Base-by-base conservation (phyloP, 2,797 vertebrate genomes). In the Onychomys torridus region DNA sequence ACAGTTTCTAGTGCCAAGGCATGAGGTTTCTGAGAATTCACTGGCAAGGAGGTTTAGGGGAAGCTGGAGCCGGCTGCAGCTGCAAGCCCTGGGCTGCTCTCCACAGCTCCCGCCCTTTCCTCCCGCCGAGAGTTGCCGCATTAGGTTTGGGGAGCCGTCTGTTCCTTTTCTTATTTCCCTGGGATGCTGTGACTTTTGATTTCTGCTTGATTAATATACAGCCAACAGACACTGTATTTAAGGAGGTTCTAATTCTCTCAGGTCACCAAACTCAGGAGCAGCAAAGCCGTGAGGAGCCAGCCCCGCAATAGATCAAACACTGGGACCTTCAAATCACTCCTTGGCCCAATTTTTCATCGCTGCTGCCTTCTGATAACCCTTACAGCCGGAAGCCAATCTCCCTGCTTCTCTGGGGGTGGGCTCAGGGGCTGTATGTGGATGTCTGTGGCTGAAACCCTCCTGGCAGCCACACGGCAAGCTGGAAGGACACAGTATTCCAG, bases 271-370 rank as follows among this genome's bases (percentile, higher is more conserved):
- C 96, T 69, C 93, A 0, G 91, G 92, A 96, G 98, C 95, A 63
- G 95, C 94, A 97, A 94, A 96, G 96, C 94, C 73, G 86, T 37
- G 71, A 96, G 94, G 93, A 98, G 96, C 95, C 98, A 87, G 92
- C 92, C 96, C 96, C 5, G 93, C 96, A 21, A 69, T 91, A 97
- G 97, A 96, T 97, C 98, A 98, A 97, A 97, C 97, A 90, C 96
- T 6, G 79, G 94, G 96, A 92, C 97, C 96, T 98, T 96, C 97
- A 95, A 88, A 97, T 98, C 79, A 59, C 97, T 96, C 94, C 0
- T 19, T 97, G 98, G 97, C 97, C 97, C 97, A 97, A 94, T 98
- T 98, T 97, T 97, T 97, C 96, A 93, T 96, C 27, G 3, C 97
- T 96, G 95, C 92, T 55, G 69, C 96, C 0, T 57, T 92, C 96